A percentile compares a stretch with the other conserved stretches of the same genome.
Evolutionary conservation across 2,888 invertebrate genomes (phyloP).

Genomic region (Cosmia trapezina): DNA sequence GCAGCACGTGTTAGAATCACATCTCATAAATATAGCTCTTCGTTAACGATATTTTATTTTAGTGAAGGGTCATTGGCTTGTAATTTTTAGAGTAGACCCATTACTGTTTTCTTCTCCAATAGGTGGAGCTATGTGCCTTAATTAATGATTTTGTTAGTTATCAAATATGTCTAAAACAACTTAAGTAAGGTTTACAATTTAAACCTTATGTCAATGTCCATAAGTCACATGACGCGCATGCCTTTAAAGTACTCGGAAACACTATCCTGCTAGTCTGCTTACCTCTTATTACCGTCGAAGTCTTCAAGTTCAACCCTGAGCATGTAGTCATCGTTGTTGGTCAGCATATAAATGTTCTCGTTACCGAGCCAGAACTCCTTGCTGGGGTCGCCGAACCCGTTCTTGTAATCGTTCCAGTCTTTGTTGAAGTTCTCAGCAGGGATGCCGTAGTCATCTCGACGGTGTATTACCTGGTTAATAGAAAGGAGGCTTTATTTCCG

Average conservation of each 20-base stretch:
- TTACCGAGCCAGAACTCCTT: conserved; percentile 98
- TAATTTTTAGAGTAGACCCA: background rate
- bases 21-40: background rate
- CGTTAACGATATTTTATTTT: background rate
- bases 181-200: background rate
- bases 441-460: conserved; percentile 96
- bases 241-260: background rate
- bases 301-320: conserved; percentile 97
- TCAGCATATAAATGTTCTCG: conserved; percentile 98
- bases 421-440: conserved; percentile 97
- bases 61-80: background rate
- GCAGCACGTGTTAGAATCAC: conserved; percentile 2
- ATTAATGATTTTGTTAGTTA: background rate
- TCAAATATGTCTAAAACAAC: background rate
- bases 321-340: conserved; percentile 97
- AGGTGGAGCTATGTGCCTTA: background rate
- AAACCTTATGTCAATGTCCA: background rate
- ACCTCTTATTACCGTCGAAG: conserved; percentile 98
- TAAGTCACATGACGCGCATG: background rate
- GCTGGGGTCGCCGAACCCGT: conserved; percentile 97
- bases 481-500: conserved; percentile 2
- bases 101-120: background rate
- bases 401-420: conserved; percentile 98
- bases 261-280: conserved; percentile 48
- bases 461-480: conserved; percentile 94